Percentiles rank a stretch among this genome's conserved stretches.
These are phyloP conservation scores for Zootoca vivipara DNA, from an alignment of 2,113 vertebrate genomes.

Conservation along the genomic window DNA sequence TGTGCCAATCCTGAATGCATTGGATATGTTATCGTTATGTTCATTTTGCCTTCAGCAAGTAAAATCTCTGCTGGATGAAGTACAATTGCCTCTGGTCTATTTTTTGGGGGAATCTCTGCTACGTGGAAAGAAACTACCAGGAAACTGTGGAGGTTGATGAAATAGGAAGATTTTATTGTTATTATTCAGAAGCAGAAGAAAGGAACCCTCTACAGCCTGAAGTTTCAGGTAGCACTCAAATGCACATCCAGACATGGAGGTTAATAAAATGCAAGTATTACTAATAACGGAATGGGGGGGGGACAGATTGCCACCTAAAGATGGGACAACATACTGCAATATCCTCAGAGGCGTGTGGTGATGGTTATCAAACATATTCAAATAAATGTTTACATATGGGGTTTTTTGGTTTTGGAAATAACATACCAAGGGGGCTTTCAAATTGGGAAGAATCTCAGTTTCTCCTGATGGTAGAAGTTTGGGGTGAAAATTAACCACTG, in stretches of 20 bases:
- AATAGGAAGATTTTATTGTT: background rate
- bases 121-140: too few species aligned
- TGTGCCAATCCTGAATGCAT: too few species aligned
- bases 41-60: too few species aligned
- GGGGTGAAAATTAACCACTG: too few species aligned
- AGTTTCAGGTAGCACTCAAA: background rate
- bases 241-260: background rate
- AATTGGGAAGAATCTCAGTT: background rate
- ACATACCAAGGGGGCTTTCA: too few species aligned
- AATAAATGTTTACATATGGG: too few species aligned
- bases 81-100: too few species aligned
- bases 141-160: background rate
- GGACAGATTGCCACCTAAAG: background rate
- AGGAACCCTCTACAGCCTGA: background rate
- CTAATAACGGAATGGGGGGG: background rate
- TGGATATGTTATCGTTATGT: too few species aligned
- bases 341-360: background rate
- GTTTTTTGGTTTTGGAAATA: background rate
- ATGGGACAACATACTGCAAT: background rate
- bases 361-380: background rate
- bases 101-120: too few species aligned
- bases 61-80: too few species aligned
- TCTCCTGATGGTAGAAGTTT: background rate
- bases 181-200: background rate
- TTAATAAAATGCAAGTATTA: background rate